Evolutionary conservation across 2,888 invertebrate genomes (phyloP), one percentile per base, ranked within the genome.

Genomic region (Choreutis nemorana): DNA sequence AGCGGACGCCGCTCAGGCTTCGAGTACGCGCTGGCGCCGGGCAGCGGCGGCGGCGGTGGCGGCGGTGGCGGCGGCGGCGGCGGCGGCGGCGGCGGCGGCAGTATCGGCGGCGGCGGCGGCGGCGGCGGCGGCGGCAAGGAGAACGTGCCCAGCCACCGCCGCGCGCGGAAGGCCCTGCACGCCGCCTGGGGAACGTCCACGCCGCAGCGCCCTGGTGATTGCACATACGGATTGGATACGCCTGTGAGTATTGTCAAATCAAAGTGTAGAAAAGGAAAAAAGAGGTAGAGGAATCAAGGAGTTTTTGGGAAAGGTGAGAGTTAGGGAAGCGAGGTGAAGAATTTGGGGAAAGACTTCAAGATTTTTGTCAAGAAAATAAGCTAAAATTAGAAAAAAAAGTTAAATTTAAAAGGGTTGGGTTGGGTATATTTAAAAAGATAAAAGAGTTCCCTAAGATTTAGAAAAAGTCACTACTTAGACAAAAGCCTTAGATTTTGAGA

Each of bases 121-220:
- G 29, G 31, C 14, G 23, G 28, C 25, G 10, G 23, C 7, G 11
- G 23, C 10, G n/a, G 8, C 23, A 10, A 4, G 8, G 8, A 8
- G 18, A 6, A 26, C 9, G 23, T 23, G 16, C 23, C 18, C n/a
- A 14, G 48, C 0, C 75, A 71, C 51, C 90, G 90, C 62, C 82
- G 86, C 37, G 91, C 89, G 1, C 78, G 94, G 2, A 94, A 94
- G 67, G 91, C 91, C 0, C 78, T 95, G 5, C 90, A 89, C 2
- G 83, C 83, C 12, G 83, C 86, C 28, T 93, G 91, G 90, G 67
- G 64, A 20, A 71, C 73, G 82, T 51, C 50, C 35, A 81, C 81
- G 7, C 78, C 77, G 7, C 66, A 60, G 37, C 23, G 13, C 23
- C 4, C 9, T 2, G 8, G 11, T 18, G 89, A 89, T 42, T 81